A percentile compares a stretch with the other conserved stretches of the same genome.
Evolutionary conservation across 2,113 vertebrate genomes (phyloP).

Genomic region (Mustelus asterias): DNA sequence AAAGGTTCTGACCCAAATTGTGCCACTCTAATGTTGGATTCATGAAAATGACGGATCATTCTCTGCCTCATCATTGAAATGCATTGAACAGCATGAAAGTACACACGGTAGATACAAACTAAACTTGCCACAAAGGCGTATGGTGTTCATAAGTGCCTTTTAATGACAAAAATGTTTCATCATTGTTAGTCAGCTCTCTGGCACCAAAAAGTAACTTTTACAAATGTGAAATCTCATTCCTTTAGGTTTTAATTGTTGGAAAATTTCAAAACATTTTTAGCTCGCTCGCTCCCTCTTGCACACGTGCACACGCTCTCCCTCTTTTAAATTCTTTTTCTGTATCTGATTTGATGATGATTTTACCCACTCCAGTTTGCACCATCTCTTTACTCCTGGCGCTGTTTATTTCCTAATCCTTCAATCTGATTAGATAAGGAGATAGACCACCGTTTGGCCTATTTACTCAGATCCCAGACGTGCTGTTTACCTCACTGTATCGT

Average conservation of each 20-base stretch:
- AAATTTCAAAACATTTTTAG: neutral
- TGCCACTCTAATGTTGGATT: neutral
- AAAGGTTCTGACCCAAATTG: neutral
- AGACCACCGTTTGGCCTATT: neutral
- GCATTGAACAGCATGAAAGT: neutral
- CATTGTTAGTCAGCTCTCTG: neutral
- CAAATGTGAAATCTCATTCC: neutral
- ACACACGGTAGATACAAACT: neutral
- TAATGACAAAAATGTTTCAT: neutral
- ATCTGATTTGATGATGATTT: neutral
- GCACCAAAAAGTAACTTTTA: neutral
- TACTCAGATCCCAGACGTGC: neutral
- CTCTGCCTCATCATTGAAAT: neutral
- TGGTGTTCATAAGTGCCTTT: too few relatives aligned
- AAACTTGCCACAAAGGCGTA: neutral
- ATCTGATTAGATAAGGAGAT: neutral
- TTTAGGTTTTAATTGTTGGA: neutral
- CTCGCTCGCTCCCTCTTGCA: neutral
- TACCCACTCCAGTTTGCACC: neutral
- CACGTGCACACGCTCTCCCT: too few relatives aligned
- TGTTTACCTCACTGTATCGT: neutral
- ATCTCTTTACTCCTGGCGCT: neutral
- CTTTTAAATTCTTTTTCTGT: neutral
- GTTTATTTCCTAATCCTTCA: neutral
- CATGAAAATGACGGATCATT: neutral